A percentile compares a stretch with the other conserved stretches of the same genome.
Conservation (phyloP, 2,113 vertebrate species). For the Zingel zingel region DNA sequence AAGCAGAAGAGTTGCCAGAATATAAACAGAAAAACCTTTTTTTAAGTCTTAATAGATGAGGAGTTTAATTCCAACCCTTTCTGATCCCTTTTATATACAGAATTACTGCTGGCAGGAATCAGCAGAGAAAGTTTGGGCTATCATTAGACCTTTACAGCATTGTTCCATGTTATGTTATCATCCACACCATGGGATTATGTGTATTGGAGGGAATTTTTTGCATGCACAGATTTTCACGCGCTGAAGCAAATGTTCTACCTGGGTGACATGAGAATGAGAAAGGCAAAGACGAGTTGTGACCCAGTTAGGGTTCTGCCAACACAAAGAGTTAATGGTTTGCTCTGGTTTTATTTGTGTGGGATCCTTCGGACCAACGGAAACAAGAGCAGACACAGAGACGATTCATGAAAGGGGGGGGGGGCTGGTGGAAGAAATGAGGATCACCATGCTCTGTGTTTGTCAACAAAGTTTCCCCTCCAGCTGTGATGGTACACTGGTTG, state of each 20-base stretch:
- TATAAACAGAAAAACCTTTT: constrained; percentile 27
- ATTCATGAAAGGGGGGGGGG: constrained; percentile 4
- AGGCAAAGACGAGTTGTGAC: constrained; percentile 32
- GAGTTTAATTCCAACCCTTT: constrained; percentile 24
- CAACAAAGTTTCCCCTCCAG: constrained; percentile 57
- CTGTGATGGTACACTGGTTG: constrained; percentile 7
- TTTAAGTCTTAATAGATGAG: background rate
- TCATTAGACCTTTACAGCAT: background rate
- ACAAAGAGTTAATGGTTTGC: constrained; percentile 33
- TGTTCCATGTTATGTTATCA: background rate
- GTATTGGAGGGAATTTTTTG: background rate
- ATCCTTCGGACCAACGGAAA: constrained; percentile 42
- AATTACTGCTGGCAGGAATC: constrained; percentile 7
- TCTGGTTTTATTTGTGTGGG: constrained; percentile 46
- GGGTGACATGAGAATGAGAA: constrained; percentile 10
- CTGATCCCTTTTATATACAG: constrained; percentile 31
- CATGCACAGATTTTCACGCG: background rate
- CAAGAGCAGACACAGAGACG: constrained; percentile 31
- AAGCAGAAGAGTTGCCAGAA: constrained; percentile 27
- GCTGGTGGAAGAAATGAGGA: constrained; percentile 43
- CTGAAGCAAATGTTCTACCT: constrained; percentile 4
- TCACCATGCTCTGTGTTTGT: constrained; percentile 50
- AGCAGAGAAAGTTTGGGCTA: background rate
- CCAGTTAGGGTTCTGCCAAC: constrained; percentile 62
- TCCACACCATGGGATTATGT: constrained; percentile 6